These are phyloP conservation scores for Hemaris fuciformis DNA, from an alignment of 2,888 invertebrate species.

Conservation along the genomic window DNA sequence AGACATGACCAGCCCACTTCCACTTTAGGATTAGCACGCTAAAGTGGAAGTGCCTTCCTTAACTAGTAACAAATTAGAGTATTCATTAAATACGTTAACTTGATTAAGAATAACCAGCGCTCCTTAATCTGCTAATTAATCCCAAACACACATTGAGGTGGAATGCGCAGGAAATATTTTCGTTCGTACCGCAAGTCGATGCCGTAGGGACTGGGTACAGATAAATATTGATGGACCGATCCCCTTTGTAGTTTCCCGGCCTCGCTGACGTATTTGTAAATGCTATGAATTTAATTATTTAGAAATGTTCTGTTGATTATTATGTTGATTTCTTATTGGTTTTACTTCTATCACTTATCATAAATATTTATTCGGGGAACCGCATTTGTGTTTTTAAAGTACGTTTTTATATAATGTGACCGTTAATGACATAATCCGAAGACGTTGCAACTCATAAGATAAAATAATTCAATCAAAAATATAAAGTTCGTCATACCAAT, in stretches of 20 bases:
- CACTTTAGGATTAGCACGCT: too few species aligned
- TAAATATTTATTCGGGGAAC: too few species aligned
- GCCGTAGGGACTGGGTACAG: neutral
- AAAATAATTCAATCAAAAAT: too few species aligned
- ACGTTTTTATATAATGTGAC: too few species aligned
- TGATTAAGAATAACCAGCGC: slow-evolving; percentile 31
- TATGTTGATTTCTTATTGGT: neutral
- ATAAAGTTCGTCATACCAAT: too few species aligned
- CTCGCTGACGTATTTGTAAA: neutral
- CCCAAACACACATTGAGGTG: slow-evolving; percentile 3
- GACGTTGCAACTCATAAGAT: too few species aligned
- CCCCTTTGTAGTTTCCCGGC: neutral
- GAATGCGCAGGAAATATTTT: neutral
- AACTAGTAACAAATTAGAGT: slow-evolving; percentile 38
- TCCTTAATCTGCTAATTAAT: slow-evolving; percentile 18
- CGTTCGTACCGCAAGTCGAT: neutral
- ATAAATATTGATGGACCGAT: slow-evolving; percentile 1
- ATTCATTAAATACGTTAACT: slow-evolving; percentile 35
- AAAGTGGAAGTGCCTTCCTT: too few species aligned
- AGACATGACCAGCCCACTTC: too few species aligned
- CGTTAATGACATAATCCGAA: too few species aligned
- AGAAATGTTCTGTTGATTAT: neutral
- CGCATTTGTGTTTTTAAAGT: too few species aligned
- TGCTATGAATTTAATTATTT: neutral
- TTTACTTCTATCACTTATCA: neutral